A percentile compares a stretch with the other conserved stretches of the same genome.
Evolutionary conservation across 2,888 invertebrate species (phyloP).

Genomic region (Arrhopalites spinosus): DNA sequence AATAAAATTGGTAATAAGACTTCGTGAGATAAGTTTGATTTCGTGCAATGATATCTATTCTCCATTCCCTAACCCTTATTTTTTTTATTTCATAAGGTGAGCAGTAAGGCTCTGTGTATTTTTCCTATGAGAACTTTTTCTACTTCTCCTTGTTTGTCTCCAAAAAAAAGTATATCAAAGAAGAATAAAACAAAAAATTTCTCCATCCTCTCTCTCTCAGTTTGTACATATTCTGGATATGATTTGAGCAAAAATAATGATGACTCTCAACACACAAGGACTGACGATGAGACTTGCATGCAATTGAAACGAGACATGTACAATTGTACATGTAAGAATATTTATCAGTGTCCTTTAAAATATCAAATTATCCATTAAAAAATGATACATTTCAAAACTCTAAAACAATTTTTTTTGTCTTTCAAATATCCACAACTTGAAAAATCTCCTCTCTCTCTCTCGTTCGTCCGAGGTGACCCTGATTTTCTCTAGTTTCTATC

Average conservation of each 20-base stretch:
- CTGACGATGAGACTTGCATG: too few species aligned
- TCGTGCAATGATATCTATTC: constrained; percentile 25
- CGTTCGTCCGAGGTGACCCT: too few species aligned
- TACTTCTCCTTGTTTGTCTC: constrained; percentile 19
- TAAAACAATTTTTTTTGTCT: not conserved
- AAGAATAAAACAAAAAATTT: not conserved
- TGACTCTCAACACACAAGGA: too few species aligned
- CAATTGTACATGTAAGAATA: not conserved
- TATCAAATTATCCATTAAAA: not conserved
- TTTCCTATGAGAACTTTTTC: constrained; percentile 27
- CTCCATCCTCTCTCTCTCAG: too few species aligned
- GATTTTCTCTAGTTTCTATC: not conserved
- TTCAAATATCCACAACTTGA: not conserved
- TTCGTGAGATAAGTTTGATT: constrained; percentile 29
- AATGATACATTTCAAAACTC: not conserved
- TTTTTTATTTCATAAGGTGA: not conserved
- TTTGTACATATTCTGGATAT: too few species aligned
- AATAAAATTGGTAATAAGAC: constrained; percentile 14
- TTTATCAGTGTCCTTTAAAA: not conserved
- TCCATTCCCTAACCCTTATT: not conserved
- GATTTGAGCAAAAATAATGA: too few species aligned
- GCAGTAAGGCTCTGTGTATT: too few species aligned
- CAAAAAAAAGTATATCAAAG: not conserved
- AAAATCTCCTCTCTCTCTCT: not conserved
- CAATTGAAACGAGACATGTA: too few species aligned